Evolutionary conservation across 53 echinoderm and acorn worm genomes (phyloP), one percentile per base, ranked within the genome.

Genomic region (Paracentrotus lividus): DNA sequence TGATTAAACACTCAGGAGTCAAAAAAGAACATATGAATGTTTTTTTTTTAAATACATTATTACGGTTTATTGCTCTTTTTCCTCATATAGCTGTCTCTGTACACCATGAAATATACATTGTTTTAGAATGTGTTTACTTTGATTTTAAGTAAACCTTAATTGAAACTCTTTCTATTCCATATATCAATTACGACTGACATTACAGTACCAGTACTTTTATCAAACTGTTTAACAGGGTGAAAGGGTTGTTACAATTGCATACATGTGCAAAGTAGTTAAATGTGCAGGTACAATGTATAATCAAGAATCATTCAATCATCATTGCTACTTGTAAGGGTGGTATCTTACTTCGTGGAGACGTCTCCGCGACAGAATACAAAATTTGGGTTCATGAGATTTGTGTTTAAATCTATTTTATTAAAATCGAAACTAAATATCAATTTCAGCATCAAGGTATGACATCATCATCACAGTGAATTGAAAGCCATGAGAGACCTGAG

Each of bases 261-360:
- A 40, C 72, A 72, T 40, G 5, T 72, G 4, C 57, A 21, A 38
- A n/a, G 60, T 60, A 23, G 60, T 44, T 81, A 78, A n/a, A 47
- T 81, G 76, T 76, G 42, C 76, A 40, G 76, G 76, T 76, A 76
- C 36, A 18, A 76, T 36, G 5, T 40, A n/a, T n/a, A n/a, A n/a
- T n/a, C n/a, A 18, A 40, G 2, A 7, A 40, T 76, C 40, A 18
- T 18, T 76, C 36, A 38, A 0, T 76, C 16, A 29, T 67, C 57
- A 67, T 67, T 67, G 67, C 29, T 33, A 67, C 31, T 7, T 31
- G 67, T 67, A 10, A 67, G n/a, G n/a, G n/a, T n/a, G n/a, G n/a
- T n/a, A n/a, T n/a, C n/a, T n/a, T n/a, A n/a, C n/a, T n/a, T n/a
- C n/a, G n/a, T n/a, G n/a, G n/a, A n/a, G n/a, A n/a, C n/a, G n/a